Percentiles rank a stretch among this genome's conserved stretches.
Evolutionary conservation across 2,888 invertebrate genomes (phyloP).

Genomic region (Lypha dubia): DNA sequence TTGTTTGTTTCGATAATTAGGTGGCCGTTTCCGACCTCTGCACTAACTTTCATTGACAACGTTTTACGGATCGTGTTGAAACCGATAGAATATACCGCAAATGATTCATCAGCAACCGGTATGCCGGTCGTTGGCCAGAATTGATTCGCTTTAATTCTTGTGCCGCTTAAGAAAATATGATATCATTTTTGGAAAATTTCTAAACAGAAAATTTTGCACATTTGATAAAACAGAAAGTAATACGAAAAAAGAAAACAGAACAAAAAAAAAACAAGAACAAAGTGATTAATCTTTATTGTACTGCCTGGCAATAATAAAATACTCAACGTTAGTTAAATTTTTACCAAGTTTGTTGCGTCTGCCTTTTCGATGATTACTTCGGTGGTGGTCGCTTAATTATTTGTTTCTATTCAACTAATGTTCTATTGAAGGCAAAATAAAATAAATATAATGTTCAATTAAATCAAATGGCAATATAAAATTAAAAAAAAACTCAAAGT

Average conservation of each 20-base stretch:
- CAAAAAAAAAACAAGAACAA: neutral
- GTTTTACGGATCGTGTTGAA: too few relatives aligned
- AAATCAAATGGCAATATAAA: conserved; percentile 34
- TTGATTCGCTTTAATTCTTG: too few relatives aligned
- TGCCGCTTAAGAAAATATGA: neutral
- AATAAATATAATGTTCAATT: conserved; percentile 51
- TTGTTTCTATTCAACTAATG: conserved; percentile 36
- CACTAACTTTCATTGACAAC: too few relatives aligned
- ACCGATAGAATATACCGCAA: too few relatives aligned
- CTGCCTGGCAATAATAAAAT: conserved; percentile 2
- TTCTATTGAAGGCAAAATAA: conserved; percentile 48
- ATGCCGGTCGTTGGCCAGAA: too few relatives aligned
- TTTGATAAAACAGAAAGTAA: neutral
- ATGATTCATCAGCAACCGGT: too few relatives aligned
- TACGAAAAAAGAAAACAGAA: neutral
- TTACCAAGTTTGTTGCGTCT: neutral
- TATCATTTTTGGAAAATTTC: neutral
- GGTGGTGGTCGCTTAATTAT: conserved; percentile 32
- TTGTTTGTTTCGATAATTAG: too few relatives aligned
- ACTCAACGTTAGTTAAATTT: neutral
- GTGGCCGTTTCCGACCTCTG: too few relatives aligned
- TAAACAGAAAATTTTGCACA: neutral
- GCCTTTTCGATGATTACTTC: neutral
- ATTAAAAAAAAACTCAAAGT: neutral
- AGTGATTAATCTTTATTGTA: neutral